Percentiles rank a stretch among this genome's conserved stretches.
Evolutionary conservation across 2,888 invertebrate genomes (phyloP).

Genomic region (Entomobrya multifasciata): DNA sequence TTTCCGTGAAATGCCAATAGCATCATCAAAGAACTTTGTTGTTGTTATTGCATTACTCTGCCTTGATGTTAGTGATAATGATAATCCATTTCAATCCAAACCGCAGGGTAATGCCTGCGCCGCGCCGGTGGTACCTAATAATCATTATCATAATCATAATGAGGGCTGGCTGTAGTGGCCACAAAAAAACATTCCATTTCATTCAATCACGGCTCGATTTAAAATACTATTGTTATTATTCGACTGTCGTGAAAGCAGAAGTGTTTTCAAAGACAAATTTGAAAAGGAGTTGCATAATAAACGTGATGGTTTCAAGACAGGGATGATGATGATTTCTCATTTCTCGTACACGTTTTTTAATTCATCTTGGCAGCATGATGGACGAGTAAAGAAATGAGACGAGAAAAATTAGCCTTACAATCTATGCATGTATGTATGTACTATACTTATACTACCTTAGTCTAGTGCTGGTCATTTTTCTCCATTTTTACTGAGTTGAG

Average conservation of each 20-base stretch:
- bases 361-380: constrained; percentile 12
- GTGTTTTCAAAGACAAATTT: no score
- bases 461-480: background rate
- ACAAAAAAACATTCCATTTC: constrained; percentile 15
- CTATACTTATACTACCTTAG: no score
- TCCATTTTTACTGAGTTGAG: background rate
- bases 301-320: constrained; percentile 6
- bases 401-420: background rate
- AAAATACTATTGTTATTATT: background rate
- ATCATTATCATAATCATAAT: constrained; percentile 5
- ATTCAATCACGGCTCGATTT: no score
- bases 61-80: background rate
- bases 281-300: background rate
- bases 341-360: background rate
- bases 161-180: no score
- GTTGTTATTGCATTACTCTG: no score
- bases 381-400: constrained; percentile 27
- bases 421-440: no score
- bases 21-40: no score
- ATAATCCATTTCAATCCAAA: no score
- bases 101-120: constrained; percentile 19
- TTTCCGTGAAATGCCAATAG: no score
- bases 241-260: background rate
- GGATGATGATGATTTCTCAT: constrained; percentile 7
- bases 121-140: constrained; percentile 23